Evolutionary conservation across 2,797 vertebrate genomes (phyloP).

Genomic region (Champsocephalus gunnari): DNA sequence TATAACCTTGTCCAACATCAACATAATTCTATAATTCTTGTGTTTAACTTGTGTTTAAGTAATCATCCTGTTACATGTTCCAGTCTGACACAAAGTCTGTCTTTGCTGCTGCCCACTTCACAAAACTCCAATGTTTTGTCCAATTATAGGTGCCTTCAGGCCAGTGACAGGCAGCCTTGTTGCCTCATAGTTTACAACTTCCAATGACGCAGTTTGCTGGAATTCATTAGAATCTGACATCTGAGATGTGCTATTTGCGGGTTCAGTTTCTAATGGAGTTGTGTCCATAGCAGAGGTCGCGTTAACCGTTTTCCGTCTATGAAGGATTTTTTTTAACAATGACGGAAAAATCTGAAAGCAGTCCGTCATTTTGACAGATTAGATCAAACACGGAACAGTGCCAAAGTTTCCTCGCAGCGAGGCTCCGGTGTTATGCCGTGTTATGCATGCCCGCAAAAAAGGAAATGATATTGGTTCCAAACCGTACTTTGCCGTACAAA

Average conservation of each 20-base stretch:
- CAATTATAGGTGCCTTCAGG: constrained; percentile 7
- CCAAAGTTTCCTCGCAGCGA: too few relatives aligned
- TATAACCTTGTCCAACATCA: constrained; percentile 47
- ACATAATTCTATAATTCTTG: constrained; percentile 35
- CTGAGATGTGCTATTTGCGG: not conserved
- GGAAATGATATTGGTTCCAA: too few relatives aligned
- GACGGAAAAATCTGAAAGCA: too few relatives aligned
- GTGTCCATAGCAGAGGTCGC: not conserved
- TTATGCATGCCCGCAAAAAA: too few relatives aligned
- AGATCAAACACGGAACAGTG: too few relatives aligned
- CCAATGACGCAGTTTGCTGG: constrained; percentile 12
- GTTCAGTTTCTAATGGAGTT: not conserved
- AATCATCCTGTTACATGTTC: constrained; percentile 34
- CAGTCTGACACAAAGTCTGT: constrained; percentile 33
- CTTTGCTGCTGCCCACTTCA: constrained; percentile 1
- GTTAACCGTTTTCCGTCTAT: too few relatives aligned
- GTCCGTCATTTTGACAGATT: too few relatives aligned
- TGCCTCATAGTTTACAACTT: constrained; percentile 10
- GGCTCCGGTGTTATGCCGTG: too few relatives aligned
- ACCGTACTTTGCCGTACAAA: too few relatives aligned
- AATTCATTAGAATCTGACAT: constrained; percentile 1
- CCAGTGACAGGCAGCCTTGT: constrained; percentile 6
- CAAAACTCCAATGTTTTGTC: not conserved
- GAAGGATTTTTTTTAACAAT: too few relatives aligned
- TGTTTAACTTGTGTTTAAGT: constrained; percentile 35